Conservation (phyloP, 2,888 invertebrate species). For the Lagria hirta region DNA sequence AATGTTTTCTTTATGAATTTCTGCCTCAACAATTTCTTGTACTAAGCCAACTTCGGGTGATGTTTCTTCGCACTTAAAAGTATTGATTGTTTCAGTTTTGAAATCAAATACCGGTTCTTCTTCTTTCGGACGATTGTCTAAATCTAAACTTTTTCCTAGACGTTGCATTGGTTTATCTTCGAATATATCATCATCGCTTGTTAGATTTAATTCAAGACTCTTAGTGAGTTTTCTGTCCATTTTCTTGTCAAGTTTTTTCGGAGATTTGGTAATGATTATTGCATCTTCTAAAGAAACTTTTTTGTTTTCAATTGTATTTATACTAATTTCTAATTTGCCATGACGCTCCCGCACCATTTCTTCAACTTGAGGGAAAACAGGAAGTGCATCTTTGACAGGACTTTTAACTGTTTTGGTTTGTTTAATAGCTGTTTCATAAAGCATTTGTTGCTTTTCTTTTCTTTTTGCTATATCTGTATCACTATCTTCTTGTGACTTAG, state of each 20-base stretch:
- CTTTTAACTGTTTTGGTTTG: constrained; percentile 74
- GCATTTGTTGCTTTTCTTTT: constrained; percentile 72
- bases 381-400: constrained; percentile 71
- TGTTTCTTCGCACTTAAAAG: constrained; percentile 39
- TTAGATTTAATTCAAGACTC: constrained; percentile 67
- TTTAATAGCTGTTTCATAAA: constrained; percentile 74
- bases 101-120: constrained; percentile 49
- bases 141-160: constrained; percentile 53
- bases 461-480: constrained; percentile 72
- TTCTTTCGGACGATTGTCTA: constrained; percentile 47
- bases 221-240: constrained; percentile 58
- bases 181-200: constrained; percentile 40
- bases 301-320: constrained; percentile 60
- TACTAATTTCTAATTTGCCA: constrained; percentile 73
- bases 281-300: constrained; percentile 63
- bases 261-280: constrained; percentile 74
- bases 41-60: constrained; percentile 43
- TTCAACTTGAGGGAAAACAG: constrained; percentile 71
- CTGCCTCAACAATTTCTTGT: constrained; percentile 40
- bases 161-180: constrained; percentile 46
- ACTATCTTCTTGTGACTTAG: constrained; percentile 72
- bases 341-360: constrained; percentile 73
- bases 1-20: constrained; percentile 37
- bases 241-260: constrained; percentile 66
- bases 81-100: constrained; percentile 41